These are phyloP conservation scores for Alexandromys fortis DNA, from an alignment of 2,113 vertebrate species.

Conservation along the genomic window DNA sequence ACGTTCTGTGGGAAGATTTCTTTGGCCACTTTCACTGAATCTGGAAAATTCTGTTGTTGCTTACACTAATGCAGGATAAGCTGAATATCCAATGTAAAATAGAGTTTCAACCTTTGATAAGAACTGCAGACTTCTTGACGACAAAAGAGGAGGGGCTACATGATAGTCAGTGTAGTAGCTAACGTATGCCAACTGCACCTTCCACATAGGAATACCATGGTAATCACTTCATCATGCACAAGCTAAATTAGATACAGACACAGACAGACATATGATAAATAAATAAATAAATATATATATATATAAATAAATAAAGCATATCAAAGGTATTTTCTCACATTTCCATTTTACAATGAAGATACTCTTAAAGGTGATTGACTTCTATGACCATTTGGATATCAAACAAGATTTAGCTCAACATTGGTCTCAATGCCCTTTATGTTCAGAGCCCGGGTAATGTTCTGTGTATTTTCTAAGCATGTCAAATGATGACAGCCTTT, in stretches of 20 bases:
- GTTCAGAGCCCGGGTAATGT: background rate
- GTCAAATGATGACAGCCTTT: background rate
- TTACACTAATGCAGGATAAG: background rate
- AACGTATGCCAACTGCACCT: no score
- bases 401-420: background rate
- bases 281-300: background rate
- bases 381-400: background rate
- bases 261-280: background rate
- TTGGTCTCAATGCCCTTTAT: background rate
- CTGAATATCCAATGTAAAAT: background rate
- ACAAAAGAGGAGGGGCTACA: rapidly evolving
- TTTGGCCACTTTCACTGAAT: background rate
- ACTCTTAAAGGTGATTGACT: background rate
- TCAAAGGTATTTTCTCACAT: background rate
- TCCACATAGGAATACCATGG: rapidly evolving
- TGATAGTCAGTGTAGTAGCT: rapidly evolving
- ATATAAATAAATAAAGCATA: background rate
- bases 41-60: slow-evolving; percentile 14
- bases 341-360: background rate
- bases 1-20: background rate
- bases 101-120: background rate
- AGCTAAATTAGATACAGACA: background rate
- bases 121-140: background rate
- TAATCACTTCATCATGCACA: background rate
- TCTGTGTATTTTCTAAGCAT: background rate